A percentile compares a stretch with the other conserved stretches of the same genome.
Evolutionary conservation across 2,113 vertebrate species (phyloP).

Genomic region (Oreochromis aureus): DNA sequence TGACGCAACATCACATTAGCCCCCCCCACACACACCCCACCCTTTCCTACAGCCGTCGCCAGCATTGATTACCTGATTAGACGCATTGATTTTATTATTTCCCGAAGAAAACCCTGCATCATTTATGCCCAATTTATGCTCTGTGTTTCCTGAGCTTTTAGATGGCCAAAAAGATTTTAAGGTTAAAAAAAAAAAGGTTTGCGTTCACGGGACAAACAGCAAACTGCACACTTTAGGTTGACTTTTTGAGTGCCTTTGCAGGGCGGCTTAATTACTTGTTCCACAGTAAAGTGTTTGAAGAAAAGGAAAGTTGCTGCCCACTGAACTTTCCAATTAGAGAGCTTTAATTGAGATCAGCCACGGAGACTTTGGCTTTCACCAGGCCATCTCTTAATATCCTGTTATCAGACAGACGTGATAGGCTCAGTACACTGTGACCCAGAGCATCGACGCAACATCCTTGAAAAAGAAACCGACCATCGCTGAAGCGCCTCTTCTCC

Average conservation of each 20-base stretch:
- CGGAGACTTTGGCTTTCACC: conserved; percentile 10
- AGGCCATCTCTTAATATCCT: conserved; percentile 16
- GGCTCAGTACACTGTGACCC: conserved; percentile 4
- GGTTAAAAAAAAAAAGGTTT: background rate
- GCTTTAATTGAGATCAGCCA: conserved; percentile 8
- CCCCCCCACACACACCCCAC: background rate
- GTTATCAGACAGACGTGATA: background rate
- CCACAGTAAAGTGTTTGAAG: background rate
- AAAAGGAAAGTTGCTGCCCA: background rate
- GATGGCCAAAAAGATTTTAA: background rate
- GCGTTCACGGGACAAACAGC: background rate
- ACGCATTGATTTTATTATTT: conserved; percentile 74
- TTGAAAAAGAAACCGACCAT: conserved; percentile 27
- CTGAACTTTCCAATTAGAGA: background rate
- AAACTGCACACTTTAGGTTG: background rate
- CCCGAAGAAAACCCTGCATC: conserved; percentile 63
- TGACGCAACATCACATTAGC: conserved; percentile 54
- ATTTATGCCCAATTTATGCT: conserved; percentile 52
- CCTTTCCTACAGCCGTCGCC: conserved; percentile 37
- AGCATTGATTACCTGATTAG: conserved; percentile 75
- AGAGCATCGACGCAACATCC: background rate
- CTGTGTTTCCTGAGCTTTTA: conserved; percentile 1
- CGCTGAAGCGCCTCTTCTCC: background rate
- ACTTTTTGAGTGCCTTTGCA: background rate
- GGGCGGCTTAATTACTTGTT: background rate